Base-by-base conservation (phyloP, 2,797 vertebrate genomes). In the Eupleurogrammus muticus region DNA sequence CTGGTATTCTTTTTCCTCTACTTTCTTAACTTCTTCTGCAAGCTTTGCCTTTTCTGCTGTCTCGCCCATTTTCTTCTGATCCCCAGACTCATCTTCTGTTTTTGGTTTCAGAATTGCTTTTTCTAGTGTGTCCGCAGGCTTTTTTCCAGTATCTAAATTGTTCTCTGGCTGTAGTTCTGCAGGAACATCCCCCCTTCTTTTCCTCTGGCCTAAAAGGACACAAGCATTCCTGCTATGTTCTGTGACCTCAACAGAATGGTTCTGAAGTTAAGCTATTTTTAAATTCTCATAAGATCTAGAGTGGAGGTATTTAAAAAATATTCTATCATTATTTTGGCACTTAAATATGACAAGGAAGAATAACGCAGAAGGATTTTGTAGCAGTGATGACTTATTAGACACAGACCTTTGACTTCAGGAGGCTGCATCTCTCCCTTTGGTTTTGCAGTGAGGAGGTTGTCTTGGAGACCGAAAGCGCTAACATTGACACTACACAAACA, bases 401-500 rank as follows among this genome's bases (percentile, higher is more conserved):
- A 75, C 88, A 34, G 8, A 92, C 92, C 84, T 89, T 86, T 71
- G 5, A 35, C 49, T 28, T 60, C 36, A 44, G 32, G 2, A 21
- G 50, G 7, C 20, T 19, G 11, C 0, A 17, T 14, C 4, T 82
- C 66, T 11, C 16, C 0, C 66, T 81, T 85, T 14, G 11, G 28
- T 35, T 34, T 83, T 5, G 74, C 84, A 0, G 3, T 63, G 60
- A 93, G 59, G 5, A 78, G 0, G 64, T 82, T 89, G 83, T 95
- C 92, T 52, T 85, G 86, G 0, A 35, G 1, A 2, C 84, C 88
- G 4, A 80, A 60, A 1, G 67, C 52, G 12, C 1, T 89, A 55
- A 95, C 85, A 5, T 46, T 70, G 73, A 94, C 85, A 16, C 88
- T 92, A 54, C 52, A 76, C 17, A 73, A 66, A 79, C 16, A 86